A percentile compares a stretch with the other conserved stretches of the same genome.
Evolutionary conservation across 2,797 vertebrate species (phyloP).

Genomic region (Phrynocephalus vlangalii): DNA sequence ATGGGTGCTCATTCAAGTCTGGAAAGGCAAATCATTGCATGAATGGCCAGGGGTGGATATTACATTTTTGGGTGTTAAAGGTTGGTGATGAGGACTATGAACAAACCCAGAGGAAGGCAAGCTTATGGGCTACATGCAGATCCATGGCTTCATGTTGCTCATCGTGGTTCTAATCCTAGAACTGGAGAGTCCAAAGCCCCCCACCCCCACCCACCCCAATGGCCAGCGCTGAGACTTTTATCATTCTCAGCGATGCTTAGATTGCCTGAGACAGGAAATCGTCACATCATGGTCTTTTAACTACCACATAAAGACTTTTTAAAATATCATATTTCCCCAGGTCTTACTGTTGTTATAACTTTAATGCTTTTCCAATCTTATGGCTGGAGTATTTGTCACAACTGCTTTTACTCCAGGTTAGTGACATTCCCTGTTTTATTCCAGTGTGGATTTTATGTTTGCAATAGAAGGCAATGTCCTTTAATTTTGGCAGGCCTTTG

Average conservation of each 20-base stretch:
- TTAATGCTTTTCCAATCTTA: background rate
- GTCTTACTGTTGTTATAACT: too few species aligned
- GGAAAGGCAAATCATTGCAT: too few species aligned
- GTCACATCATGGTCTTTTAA: background rate
- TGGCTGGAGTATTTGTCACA: background rate
- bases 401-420: background rate
- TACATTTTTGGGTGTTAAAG: too few species aligned
- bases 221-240: background rate
- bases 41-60: too few species aligned
- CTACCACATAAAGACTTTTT: background rate
- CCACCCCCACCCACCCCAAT: background rate
- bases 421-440: background rate
- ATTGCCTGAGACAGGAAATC: background rate
- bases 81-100: too few species aligned
- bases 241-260: background rate
- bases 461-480: background rate
- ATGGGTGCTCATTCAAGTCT: too few species aligned
- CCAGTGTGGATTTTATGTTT: background rate
- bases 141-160: too few species aligned
- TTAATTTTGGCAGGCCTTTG: background rate
- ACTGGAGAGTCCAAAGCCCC: too few species aligned
- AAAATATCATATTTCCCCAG: background rate
- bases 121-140: too few species aligned
- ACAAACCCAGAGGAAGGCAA: too few species aligned
- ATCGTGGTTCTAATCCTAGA: too few species aligned